Conservation (phyloP, 2,113 vertebrate genomes). For the Puffinus mauretanicus region DNA sequence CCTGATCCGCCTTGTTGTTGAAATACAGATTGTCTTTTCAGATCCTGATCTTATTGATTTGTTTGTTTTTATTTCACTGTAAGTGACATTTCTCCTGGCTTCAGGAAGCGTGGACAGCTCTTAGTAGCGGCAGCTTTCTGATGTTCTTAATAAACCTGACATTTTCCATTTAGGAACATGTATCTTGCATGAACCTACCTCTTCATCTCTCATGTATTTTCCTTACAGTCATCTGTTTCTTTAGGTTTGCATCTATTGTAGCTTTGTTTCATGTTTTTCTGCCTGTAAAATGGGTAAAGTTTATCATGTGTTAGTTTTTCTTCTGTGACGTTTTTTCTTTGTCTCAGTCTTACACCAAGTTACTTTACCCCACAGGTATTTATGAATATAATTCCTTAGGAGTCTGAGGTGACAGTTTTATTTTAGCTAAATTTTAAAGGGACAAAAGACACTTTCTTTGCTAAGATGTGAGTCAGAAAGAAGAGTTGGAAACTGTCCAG, state of each 20-base stretch:
- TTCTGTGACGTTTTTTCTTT: background rate
- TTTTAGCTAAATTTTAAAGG: background rate
- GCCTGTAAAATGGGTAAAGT: background rate
- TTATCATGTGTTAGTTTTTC: background rate
- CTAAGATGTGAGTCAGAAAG: background rate
- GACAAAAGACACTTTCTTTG: background rate
- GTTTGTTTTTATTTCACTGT: background rate
- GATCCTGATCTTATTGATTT: background rate
- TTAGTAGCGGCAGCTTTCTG: background rate
- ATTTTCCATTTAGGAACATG: background rate
- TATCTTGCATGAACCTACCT: background rate
- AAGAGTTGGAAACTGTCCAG: background rate
- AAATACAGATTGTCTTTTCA: background rate
- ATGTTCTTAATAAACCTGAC: background rate
- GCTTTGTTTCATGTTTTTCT: background rate
- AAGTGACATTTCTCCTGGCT: background rate
- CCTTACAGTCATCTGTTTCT: background rate
- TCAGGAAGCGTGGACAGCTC: background rate
- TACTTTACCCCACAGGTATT: background rate
- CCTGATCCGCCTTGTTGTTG: background rate
- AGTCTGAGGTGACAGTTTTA: background rate
- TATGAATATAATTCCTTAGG: background rate
- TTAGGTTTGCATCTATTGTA: background rate
- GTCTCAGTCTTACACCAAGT: background rate
- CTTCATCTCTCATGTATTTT: background rate